These are phyloP conservation scores for Nemoura dubitans DNA, from an alignment of 2,888 invertebrate genomes.

Conservation along the genomic window DNA sequence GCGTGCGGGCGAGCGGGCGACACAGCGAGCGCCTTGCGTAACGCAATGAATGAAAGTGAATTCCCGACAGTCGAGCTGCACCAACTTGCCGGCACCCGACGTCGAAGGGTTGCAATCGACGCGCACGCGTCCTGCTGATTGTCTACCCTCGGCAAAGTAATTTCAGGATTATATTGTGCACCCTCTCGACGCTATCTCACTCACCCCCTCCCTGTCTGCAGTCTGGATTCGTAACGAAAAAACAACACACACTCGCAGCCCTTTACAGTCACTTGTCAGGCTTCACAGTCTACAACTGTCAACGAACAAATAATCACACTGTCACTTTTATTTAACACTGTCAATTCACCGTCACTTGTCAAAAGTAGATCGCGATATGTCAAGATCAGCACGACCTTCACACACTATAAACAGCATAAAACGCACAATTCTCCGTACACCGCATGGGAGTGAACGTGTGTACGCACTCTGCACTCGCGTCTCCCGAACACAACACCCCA, in stretches of 20 bases:
- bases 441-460: neutral
- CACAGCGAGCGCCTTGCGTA: neutral
- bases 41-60: neutral
- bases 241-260: neutral
- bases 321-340: neutral
- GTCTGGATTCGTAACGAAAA: neutral
- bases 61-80: neutral
- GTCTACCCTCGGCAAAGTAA: neutral
- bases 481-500: too few species aligned
- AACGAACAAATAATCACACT: neutral
- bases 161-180: neutral
- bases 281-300: neutral
- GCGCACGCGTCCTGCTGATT: conserved; percentile 9
- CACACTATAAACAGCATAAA: neutral
- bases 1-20: neutral
- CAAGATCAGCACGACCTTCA: neutral
- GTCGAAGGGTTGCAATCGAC: conserved; percentile 23
- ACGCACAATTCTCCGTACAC: neutral
- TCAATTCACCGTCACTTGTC: neutral
- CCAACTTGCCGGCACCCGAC: neutral
- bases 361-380: neutral
- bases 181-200: neutral
- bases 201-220: neutral
- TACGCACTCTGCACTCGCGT: neutral
- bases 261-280: neutral